Percentiles rank a stretch among this genome's conserved stretches.
phyloP scores from a whole-genome alignment of 2,797 vertebrate species.

The Gouania willdenowi region DNA sequence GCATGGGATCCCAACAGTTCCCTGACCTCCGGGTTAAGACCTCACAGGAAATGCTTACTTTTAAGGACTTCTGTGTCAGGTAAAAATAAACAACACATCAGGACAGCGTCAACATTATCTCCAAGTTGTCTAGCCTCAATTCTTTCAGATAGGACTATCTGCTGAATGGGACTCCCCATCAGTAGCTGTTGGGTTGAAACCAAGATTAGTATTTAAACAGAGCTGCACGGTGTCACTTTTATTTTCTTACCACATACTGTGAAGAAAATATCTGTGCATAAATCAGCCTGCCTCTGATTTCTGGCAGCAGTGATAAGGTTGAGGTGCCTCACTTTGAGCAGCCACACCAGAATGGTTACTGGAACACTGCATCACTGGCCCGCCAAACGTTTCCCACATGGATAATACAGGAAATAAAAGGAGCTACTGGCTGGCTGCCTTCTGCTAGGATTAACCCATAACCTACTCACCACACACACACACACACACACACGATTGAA shows the following conservation, averaged over 20 bases:
- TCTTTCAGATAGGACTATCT: too few relatives aligned
- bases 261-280: conserved; percentile 4
- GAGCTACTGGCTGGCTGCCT: conserved; percentile 19
- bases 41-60: conserved; percentile 44
- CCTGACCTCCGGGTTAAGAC: conserved; percentile 35
- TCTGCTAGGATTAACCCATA: conserved; percentile 12
- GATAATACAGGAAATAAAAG: conserved; percentile 27
- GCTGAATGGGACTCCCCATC: too few relatives aligned
- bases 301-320: conserved; percentile 11
- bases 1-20: conserved; percentile 37
- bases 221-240: conserved; percentile 2
- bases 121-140: too few relatives aligned
- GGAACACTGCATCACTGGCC: conserved; percentile 19
- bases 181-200: neutral
- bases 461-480: neutral
- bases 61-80: conserved; percentile 24
- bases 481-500: neutral
- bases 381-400: conserved; percentile 38
- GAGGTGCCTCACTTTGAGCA: conserved; percentile 8
- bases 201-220: neutral
- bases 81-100: conserved; percentile 48
- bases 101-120: too few relatives aligned
- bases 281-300: conserved; percentile 13
- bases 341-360: conserved; percentile 20
- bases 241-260: conserved; percentile 1